These are phyloP conservation scores for Channallabes apus DNA, from an alignment of 2,797 vertebrate species.

Conservation along the genomic window DNA sequence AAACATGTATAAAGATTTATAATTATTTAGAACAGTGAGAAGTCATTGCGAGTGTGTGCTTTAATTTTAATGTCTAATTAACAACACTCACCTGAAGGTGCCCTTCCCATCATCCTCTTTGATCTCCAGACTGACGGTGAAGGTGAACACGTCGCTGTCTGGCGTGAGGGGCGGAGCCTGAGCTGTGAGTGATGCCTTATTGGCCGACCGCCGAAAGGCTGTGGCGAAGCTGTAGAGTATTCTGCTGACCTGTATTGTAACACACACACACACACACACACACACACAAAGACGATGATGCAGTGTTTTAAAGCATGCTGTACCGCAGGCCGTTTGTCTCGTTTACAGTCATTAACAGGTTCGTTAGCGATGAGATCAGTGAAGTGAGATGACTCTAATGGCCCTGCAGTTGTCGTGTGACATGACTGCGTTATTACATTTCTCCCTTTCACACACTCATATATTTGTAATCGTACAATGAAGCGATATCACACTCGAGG, in stretches of 20 bases:
- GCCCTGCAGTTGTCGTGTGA: background rate
- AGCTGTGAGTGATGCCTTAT: slow-evolving; percentile 81
- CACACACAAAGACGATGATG: slow-evolving; percentile 11
- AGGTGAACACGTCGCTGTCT: slow-evolving; percentile 96
- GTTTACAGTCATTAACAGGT: background rate
- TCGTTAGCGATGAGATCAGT: slow-evolving; percentile 9
- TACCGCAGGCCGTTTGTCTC: background rate
- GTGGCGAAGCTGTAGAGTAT: slow-evolving; percentile 99
- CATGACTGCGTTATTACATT: background rate
- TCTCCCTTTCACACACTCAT: background rate
- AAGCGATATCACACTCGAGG: too few relatives aligned
- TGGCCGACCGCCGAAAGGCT: slow-evolving; percentile 93
- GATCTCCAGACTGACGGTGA: slow-evolving; percentile 96
- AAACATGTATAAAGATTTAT: background rate
- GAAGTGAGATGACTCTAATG: background rate
- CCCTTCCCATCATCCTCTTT: slow-evolving; percentile 98
- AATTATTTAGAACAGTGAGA: background rate
- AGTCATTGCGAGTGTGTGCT: background rate
- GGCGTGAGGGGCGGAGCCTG: slow-evolving; percentile 86
- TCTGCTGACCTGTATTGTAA: slow-evolving; percentile 85
- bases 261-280: slow-evolving; percentile 31
- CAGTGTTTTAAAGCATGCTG: background rate
- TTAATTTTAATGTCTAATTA: background rate
- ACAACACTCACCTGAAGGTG: slow-evolving; percentile 88
- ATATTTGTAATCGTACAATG: too few relatives aligned